phyloP scores from a whole-genome alignment of 2,888 invertebrate genomes.

The Stenotaenia linearis region DNA sequence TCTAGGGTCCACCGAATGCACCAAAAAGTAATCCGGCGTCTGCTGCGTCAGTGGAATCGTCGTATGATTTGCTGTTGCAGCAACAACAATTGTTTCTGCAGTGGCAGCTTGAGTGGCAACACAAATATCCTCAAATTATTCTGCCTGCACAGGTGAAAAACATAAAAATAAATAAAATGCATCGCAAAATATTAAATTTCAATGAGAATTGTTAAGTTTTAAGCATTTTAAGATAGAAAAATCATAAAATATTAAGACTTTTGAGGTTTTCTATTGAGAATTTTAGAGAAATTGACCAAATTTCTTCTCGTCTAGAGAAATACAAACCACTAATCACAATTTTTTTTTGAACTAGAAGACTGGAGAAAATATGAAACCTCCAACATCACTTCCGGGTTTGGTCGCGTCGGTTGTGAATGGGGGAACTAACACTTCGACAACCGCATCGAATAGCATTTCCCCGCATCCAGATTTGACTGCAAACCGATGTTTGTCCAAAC shows the following conservation, averaged over 20 bases:
- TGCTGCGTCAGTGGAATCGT: constrained; percentile 60
- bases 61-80: constrained; percentile 83
- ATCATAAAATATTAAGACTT: no score
- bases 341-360: constrained; percentile 32
- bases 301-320: no score
- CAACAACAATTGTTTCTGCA: constrained; percentile 91
- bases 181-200: no score
- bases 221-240: no score
- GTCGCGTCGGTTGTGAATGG: not conserved
- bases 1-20: constrained; percentile 76
- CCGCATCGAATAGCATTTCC: not conserved
- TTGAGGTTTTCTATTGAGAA: no score
- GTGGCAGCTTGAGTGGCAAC: constrained; percentile 73
- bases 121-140: constrained; percentile 76
- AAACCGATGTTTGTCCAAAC: constrained; percentile 49
- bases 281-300: no score
- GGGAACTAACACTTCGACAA: not conserved
- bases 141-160: constrained; percentile 62
- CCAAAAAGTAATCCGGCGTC: constrained; percentile 55
- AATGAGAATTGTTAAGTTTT: no score
- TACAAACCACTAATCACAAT: no score
- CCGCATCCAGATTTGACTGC: not conserved
- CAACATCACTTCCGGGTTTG: constrained; percentile 10
- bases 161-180: no score
- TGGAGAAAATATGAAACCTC: constrained; percentile 35